Evolutionary conservation across 1,140 invertebrate species (phyloP).

Genomic region (Aphis craccivora): DNA sequence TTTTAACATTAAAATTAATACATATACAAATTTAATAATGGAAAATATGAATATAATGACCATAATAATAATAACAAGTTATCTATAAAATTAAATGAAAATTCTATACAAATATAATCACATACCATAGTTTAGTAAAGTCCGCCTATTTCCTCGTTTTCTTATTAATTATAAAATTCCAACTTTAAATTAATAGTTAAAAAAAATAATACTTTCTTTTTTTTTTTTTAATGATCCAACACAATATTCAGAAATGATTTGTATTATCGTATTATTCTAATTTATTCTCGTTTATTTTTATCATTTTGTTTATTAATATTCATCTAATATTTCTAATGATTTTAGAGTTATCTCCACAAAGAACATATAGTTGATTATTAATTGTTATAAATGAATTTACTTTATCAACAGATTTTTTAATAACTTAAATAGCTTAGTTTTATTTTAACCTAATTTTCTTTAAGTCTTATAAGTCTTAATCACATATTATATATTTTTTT

Average conservation of each 20-base stretch:
- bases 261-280: background rate
- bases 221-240: background rate
- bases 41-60: background rate
- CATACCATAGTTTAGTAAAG: background rate
- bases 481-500: background rate
- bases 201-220: background rate
- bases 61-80: background rate
- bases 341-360: background rate
- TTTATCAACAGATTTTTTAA: background rate
- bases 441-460: background rate
- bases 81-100: background rate
- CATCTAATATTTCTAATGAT: background rate
- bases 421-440: background rate
- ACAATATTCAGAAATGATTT: background rate
- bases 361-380: background rate
- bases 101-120: background rate
- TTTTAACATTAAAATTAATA: background rate
- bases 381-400: background rate
- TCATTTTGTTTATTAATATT: background rate
- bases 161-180: background rate
- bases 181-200: background rate
- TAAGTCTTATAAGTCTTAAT: background rate
- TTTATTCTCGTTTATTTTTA: background rate
- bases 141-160: background rate
- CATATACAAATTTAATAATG: background rate